Evolutionary conservation across 2,888 invertebrate species (phyloP).

Genomic region (Seira sanloemensis): DNA sequence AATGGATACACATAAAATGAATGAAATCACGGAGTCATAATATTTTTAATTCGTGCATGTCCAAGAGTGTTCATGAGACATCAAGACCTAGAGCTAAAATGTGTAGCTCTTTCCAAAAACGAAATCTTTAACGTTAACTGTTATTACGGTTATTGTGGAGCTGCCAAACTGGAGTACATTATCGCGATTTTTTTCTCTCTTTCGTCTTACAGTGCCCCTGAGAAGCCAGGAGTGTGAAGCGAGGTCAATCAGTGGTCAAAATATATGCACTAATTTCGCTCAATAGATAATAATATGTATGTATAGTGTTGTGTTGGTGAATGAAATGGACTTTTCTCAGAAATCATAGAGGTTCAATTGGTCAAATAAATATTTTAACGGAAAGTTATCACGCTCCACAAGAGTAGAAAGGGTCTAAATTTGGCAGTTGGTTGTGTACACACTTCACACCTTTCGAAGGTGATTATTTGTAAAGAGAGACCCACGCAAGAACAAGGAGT

Average conservation of each 20-base stretch:
- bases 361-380: no score
- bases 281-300: no score
- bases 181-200: background rate
- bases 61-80: slow-evolving; percentile 55
- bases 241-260: background rate
- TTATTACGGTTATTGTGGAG: background rate
- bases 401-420: no score
- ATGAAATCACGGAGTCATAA: slow-evolving; percentile 19
- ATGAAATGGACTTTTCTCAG: no score
- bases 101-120: background rate
- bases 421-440: no score
- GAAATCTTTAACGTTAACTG: background rate
- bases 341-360: no score
- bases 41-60: slow-evolving; percentile 55
- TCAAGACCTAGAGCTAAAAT: slow-evolving; percentile 32
- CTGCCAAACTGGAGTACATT: background rate
- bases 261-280: no score
- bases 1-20: slow-evolving; percentile 15
- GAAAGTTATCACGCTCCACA: no score
- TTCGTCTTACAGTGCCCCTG: background rate
- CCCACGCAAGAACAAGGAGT: no score
- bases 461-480: no score
- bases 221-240: background rate
- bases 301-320: no score
- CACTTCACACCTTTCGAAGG: no score